Evolutionary conservation across 2,888 invertebrate species (phyloP), one percentile per base, ranked within the genome.

Genomic region (Tribolium freemani): DNA sequence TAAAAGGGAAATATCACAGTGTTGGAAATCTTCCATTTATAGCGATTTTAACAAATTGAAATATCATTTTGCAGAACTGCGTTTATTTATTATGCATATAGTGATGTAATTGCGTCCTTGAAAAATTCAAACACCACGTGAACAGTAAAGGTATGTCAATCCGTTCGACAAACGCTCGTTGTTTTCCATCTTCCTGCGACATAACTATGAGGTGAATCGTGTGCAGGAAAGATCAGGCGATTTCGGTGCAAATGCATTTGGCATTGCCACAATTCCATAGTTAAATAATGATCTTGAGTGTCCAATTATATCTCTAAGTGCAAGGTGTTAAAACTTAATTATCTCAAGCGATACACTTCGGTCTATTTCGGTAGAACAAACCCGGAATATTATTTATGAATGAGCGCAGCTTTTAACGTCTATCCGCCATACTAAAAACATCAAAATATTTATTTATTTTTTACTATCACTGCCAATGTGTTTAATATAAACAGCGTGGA

Each of bases 241-340:
- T 67, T 56, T 56, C 20, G 21, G 10, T 20, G n/a, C 10, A 54
- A 45, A 54, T 38, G 66, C 64, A 21, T 71, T 67, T 71, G 71
- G 66, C 71, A 68, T 26, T 48, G 50, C 67, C 30, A 67, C 48
- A 38, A 51, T 48, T 31, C 54, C 71, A 67, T 54, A 53, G 73
- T 53, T 70, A 57, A 73, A 50, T 73, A 70, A 70, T 56, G 73
- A 61, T 71, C 67, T 67, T 61, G 44, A 54, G 61, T 44, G 60
- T 67, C 73, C 71, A 73, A 73, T 73, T 73, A 73, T 72, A 69
- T 63, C 63, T 58, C 54, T 63, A 30, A 57, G 68, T 68, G 68
- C 61, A 64, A 73, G 66, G 73, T 73, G 73, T 73, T 70, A 71
- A 70, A 13, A 51, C 60, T 69, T 69, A 69, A 69, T 69, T 69